Percentiles rank a stretch among this genome's conserved stretches.
These are phyloP conservation scores for Panagrolaimus sp. DNA, from an alignment of 1,140 invertebrate species.

Conservation along the genomic window DNA sequence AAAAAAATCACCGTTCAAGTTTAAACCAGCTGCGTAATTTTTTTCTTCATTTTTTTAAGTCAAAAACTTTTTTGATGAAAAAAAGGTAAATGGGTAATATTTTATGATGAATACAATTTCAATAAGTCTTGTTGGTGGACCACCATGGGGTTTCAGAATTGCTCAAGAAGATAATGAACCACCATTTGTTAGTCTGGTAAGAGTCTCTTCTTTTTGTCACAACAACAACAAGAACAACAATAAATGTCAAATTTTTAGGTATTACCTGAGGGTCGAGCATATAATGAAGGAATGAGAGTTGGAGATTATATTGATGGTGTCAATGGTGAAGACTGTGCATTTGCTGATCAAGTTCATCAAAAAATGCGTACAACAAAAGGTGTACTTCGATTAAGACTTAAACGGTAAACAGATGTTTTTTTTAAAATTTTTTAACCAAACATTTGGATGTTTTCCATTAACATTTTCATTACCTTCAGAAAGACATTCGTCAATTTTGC, in stretches of 20 bases:
- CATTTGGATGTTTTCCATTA: background rate
- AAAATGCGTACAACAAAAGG: slow-evolving; percentile 14
- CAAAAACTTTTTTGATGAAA: background rate
- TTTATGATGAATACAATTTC: slow-evolving; percentile 4
- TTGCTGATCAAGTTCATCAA: slow-evolving; percentile 1
- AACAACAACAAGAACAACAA: background rate
- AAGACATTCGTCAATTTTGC: too few species aligned
- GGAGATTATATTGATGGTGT: slow-evolving; percentile 4
- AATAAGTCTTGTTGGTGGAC: slow-evolving; percentile 6
- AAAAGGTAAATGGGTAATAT: background rate
- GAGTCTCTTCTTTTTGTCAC: background rate
- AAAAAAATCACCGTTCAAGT: background rate
- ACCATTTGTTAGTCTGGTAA: slow-evolving; percentile 10
- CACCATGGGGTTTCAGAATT: slow-evolving; percentile 4
- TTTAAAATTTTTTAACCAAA: background rate
- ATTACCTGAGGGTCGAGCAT: slow-evolving; percentile 9
- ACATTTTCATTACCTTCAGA: too few species aligned
- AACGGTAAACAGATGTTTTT: background rate
- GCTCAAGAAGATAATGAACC: slow-evolving; percentile 12
- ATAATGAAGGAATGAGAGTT: slow-evolving; percentile 1
- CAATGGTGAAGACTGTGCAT: slow-evolving; percentile 9
- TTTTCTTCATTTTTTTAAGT: background rate
- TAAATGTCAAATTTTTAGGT: slow-evolving; percentile 4
- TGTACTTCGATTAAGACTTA: slow-evolving; percentile 6
- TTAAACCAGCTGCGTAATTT: background rate